Evolutionary conservation across 2,888 invertebrate species (phyloP).

Genomic region (Mimumesa dahlbomi): DNA sequence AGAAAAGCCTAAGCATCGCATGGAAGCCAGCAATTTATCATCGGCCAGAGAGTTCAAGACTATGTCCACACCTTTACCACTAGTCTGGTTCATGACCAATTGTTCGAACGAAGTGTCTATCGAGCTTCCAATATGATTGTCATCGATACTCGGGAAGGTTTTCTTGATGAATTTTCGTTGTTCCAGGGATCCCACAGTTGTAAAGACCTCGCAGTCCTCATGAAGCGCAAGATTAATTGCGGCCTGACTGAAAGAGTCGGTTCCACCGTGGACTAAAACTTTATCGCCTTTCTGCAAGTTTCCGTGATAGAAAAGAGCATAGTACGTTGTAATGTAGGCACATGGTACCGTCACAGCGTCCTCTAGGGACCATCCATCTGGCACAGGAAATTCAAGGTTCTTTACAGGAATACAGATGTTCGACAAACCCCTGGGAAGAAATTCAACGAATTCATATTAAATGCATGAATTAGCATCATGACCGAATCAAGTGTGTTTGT

Average conservation of each 20-base stretch:
- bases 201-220: conserved; percentile 83
- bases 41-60: conserved; percentile 96
- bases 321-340: conserved; percentile 84
- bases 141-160: conserved; percentile 82
- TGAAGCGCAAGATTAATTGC: conserved; percentile 84
- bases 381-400: conserved; percentile 81
- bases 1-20: conserved; percentile 83
- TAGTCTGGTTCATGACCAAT: conserved; percentile 89
- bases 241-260: conserved; percentile 86
- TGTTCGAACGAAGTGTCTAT: conserved; percentile 93
- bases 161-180: conserved; percentile 82
- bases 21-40: conserved; percentile 90
- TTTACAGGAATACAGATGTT: neutral
- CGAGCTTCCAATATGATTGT: conserved; percentile 91
- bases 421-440: conserved; percentile 75
- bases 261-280: conserved; percentile 80
- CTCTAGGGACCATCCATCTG: conserved; percentile 83
- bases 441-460: too few relatives aligned
- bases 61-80: conserved; percentile 93
- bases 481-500: too few relatives aligned
- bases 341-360: conserved; percentile 86
- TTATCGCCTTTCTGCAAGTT: conserved; percentile 80
- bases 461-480: too few relatives aligned
- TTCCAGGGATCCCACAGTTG: conserved; percentile 83
- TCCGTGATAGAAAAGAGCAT: conserved; percentile 82